Percentiles rank a stretch among this genome's conserved stretches.
phyloP scores from a whole-genome alignment of 1,140 invertebrate genomes.

The Drosophila biarmipes region DNA sequence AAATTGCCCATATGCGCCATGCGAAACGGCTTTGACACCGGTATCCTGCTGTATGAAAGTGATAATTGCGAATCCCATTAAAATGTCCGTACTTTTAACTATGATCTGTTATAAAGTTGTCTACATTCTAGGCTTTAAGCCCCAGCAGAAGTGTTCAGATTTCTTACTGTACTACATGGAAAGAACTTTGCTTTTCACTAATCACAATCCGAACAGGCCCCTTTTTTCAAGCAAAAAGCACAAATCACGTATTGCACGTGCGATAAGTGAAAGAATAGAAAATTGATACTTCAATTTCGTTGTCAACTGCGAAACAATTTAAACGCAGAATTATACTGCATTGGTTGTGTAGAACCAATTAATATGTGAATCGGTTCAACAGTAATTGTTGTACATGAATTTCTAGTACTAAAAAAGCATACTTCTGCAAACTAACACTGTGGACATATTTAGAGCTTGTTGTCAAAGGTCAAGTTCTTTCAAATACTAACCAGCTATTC shows the following conservation, averaged over 20 bases:
- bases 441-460: not conserved
- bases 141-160: too few species aligned
- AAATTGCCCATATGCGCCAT: constrained; percentile 25
- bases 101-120: not conserved
- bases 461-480: constrained; percentile 22
- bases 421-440: too few species aligned
- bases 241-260: not conserved
- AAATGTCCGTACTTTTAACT: not conserved
- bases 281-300: not conserved
- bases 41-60: not conserved
- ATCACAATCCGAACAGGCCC: not conserved
- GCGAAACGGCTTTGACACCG: constrained; percentile 15
- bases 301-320: too few species aligned
- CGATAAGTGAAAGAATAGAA: not conserved
- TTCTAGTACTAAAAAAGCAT: not conserved
- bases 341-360: too few species aligned
- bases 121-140: too few species aligned
- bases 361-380: too few species aligned
- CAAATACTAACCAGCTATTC: constrained; percentile 2
- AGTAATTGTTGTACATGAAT: too few species aligned
- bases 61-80: not conserved
- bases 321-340: too few species aligned
- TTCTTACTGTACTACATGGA: too few species aligned
- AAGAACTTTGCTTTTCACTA: not conserved
- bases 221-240: not conserved